Evolutionary conservation across 2,113 vertebrate genomes (phyloP), one percentile per base, ranked within the genome.

Genomic region (Carlito syrichta): DNA sequence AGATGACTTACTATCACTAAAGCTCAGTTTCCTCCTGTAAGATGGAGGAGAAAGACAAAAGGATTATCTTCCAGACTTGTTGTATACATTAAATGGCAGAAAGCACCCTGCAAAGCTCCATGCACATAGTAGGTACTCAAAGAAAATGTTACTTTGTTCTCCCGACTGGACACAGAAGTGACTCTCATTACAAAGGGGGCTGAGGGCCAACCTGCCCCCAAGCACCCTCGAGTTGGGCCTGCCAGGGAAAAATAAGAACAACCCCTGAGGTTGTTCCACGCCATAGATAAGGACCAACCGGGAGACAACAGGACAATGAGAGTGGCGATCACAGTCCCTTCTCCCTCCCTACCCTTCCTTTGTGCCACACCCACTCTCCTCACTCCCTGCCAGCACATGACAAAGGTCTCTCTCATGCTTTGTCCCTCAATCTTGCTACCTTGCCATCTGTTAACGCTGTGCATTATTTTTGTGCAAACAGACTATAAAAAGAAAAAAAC

Each of bases 251-350:
- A 69, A 9, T 50, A 45, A 43, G n/a, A 35, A 40, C 35, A 38
- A n/a, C 13, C n/a, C 14, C 22, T 2, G 17, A 2, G 50, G 30
- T 23, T 4, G 10, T 45, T 27, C 38, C 43, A 43, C 27, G n/a
- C 17, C 23, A 1, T 6, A 89, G 38, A 6, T 25, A 43, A 40
- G 22, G 12, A 69, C 52, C 86, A 45, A 22, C 19, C 12, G n/a
- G 12, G 25, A 45, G 16, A 12, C 10, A 5, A 48, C 16, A 56
- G 56, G 52, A 66, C 22, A 2, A 6, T 0, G 1, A 8, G 10
- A 45, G 16, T 5, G 3, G 20, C 52, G 40, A 8, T 30, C 58
- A 52, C 56, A 32, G 35, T 25, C 45, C 16, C 35, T 10, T 50
- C 14, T 3, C 8, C 25, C 27, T 32, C 56, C 32, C 30, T 25